Evolutionary conservation across 2,797 vertebrate genomes (phyloP), one percentile per base, ranked within the genome.

Genomic region (Phrynocephalus forsythii): DNA sequence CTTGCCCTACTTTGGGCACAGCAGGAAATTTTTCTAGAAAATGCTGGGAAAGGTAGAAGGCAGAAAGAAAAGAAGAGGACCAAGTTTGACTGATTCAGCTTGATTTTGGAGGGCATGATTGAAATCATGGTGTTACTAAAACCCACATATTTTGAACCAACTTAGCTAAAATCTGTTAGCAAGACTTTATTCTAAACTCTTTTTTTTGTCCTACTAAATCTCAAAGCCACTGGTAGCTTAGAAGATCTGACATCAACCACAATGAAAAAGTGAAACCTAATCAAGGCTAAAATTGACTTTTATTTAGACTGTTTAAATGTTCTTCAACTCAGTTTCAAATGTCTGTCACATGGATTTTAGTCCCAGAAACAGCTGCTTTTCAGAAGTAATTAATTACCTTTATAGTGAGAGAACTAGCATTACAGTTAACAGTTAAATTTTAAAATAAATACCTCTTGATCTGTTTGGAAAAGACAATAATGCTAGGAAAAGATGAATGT

Each of bases 211-310:
- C 33, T 68, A 30, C 20, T 8, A 26, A 86, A 81, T 86, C 68
- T 73, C 79, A 73, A 63, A 81, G 71, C 78, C 80, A 73, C 50
- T 15, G 60, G 67, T 3, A 77, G 15, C 78, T 80, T 72, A 73
- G 68, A 73, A 44, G 26, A 28, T 18, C 80, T 63, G 68, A 86
- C 33, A 80, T 63, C 50, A 80, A 33, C 50, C 56, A 60, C 69
- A 28, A 22, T 38, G 56, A 86, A 44, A 9, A 9, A 80, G 69
- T 71, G 68, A 73, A 72, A 71, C 26, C 78, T 80, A 80, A 86
- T 86, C 80, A 80, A 86, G 52, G 72, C 22, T 22, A 24, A 33
- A 80, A 86, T 80, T 80, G 69, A 60, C 72, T 86, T 86, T 86
- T 80, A 73, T 73, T 71, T 60, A 80, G 77, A 72, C 67, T 79